Percentiles rank a stretch among this genome's conserved stretches.
Conservation (phyloP, 2,888 invertebrate genomes). For the Diarsia rubi region DNA sequence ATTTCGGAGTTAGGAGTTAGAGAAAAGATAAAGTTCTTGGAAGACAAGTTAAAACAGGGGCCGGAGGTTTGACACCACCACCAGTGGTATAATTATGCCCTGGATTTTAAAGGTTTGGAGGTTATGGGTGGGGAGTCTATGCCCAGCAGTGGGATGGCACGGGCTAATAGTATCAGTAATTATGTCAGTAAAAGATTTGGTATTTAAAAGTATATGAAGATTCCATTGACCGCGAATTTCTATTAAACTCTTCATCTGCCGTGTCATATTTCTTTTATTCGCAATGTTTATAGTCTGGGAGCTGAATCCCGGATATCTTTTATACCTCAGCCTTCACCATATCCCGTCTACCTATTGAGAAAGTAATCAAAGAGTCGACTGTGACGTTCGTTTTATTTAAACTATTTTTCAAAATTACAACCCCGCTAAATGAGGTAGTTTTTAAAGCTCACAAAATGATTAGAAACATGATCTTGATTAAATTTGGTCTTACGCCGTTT, state of each 20-base stretch:
- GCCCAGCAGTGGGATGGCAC: too few relatives aligned
- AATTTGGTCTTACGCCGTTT: not conserved
- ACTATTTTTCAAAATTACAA: constrained; percentile 3
- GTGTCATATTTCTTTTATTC: constrained; percentile 46
- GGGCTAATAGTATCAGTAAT: too few relatives aligned
- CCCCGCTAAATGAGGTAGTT: not conserved
- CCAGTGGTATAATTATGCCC: too few relatives aligned
- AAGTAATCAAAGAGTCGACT: constrained; percentile 1
- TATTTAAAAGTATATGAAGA: constrained; percentile 9
- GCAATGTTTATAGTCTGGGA: not conserved
- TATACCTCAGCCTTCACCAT: constrained; percentile 17
- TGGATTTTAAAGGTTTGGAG: too few relatives aligned
- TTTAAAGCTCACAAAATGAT: not conserved
- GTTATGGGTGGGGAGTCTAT: too few relatives aligned
- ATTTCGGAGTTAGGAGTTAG: constrained; percentile 11
- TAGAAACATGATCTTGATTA: not conserved
- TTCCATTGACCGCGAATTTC: not conserved
- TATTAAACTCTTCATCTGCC: not conserved
- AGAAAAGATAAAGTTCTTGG: constrained; percentile 8
- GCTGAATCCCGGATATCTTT: constrained; percentile 47
- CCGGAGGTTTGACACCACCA: not conserved
- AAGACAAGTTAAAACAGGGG: not conserved
- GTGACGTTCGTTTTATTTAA: constrained; percentile 8
- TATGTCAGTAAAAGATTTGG: not conserved
- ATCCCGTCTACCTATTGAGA: constrained; percentile 7